A percentile compares a stretch with the other conserved stretches of the same genome.
Evolutionary conservation across 2,888 invertebrate genomes (phyloP).

Genomic region (Torymus auratus): DNA sequence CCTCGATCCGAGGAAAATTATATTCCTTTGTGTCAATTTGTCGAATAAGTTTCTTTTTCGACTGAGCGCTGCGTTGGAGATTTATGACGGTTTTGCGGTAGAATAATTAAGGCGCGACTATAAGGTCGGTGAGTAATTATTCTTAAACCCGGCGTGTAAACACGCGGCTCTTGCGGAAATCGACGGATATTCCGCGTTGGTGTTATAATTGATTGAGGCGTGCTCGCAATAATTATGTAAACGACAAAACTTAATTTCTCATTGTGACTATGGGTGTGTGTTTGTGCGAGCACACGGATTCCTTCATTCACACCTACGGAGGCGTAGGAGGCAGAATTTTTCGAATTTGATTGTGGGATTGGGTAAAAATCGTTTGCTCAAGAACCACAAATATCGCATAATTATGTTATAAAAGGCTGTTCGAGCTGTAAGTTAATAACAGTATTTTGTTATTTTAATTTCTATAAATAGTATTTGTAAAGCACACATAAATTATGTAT

Average conservation of each 20-base stretch:
- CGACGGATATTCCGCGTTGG: slow-evolving; percentile 3
- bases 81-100: background rate
- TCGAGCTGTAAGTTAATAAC: too few species aligned
- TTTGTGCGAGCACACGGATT: slow-evolving; percentile 16
- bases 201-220: slow-evolving; percentile 4
- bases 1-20: slow-evolving; percentile 23
- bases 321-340: slow-evolving; percentile 15
- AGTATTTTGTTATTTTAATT: too few species aligned
- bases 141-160: background rate
- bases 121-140: background rate
- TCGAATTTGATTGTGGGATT: slow-evolving; percentile 14
- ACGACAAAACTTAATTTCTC: slow-evolving; percentile 21
- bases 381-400: background rate
- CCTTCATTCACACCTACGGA: slow-evolving; percentile 24
- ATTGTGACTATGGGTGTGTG: slow-evolving; percentile 7
- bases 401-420: background rate
- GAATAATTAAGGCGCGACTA: background rate
- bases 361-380: slow-evolving; percentile 1
- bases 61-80: background rate
- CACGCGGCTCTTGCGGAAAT: slow-evolving; percentile 27
- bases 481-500: too few species aligned
- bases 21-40: slow-evolving; percentile 24
- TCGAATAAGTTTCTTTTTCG: background rate
- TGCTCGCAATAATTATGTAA: slow-evolving; percentile 40
- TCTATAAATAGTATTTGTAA: too few species aligned